Evolutionary conservation across 1,140 invertebrate species (phyloP).

Genomic region (Probaryconus sp.): DNA sequence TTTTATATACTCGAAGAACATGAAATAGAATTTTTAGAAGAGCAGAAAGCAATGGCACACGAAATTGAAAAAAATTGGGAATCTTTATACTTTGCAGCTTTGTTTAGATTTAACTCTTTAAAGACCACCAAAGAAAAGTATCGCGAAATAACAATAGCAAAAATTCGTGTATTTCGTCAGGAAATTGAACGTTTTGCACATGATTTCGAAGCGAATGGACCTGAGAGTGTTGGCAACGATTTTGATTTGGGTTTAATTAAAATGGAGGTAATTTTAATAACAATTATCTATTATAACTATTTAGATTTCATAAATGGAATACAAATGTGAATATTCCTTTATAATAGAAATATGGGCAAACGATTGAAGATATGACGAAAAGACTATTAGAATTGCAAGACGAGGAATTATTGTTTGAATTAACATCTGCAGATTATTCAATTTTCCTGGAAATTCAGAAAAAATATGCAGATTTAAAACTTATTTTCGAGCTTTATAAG

Average conservation of each 20-base stretch:
- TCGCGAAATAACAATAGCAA: constrained; percentile 84
- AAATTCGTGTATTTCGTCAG: constrained; percentile 85
- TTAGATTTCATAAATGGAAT: too few species aligned
- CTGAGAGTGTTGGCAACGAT: constrained; percentile 86
- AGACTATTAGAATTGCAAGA: constrained; percentile 85
- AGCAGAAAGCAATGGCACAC: constrained; percentile 80
- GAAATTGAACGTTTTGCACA: constrained; percentile 84
- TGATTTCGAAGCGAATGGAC: constrained; percentile 86
- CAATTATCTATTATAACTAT: background rate
- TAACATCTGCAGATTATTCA: constrained; percentile 89
- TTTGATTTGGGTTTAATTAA: constrained; percentile 85
- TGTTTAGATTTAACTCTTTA: constrained; percentile 83
- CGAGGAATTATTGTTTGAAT: constrained; percentile 91
- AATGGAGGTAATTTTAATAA: constrained; percentile 80
- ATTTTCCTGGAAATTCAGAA: constrained; percentile 84
- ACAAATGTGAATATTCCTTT: constrained; percentile 5
- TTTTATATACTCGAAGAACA: constrained; percentile 71
- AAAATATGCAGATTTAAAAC: constrained; percentile 85
- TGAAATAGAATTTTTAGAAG: constrained; percentile 68
- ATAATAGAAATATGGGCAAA: constrained; percentile 82
- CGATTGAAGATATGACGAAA: constrained; percentile 83
- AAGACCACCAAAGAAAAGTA: constrained; percentile 88
- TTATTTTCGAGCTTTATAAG: constrained; percentile 88
- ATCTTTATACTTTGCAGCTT: constrained; percentile 81
- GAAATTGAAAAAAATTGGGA: constrained; percentile 84